Evolutionary conservation across 2,888 invertebrate species (phyloP), one percentile per base, ranked within the genome.

Genomic region (Phengaris alcon): DNA sequence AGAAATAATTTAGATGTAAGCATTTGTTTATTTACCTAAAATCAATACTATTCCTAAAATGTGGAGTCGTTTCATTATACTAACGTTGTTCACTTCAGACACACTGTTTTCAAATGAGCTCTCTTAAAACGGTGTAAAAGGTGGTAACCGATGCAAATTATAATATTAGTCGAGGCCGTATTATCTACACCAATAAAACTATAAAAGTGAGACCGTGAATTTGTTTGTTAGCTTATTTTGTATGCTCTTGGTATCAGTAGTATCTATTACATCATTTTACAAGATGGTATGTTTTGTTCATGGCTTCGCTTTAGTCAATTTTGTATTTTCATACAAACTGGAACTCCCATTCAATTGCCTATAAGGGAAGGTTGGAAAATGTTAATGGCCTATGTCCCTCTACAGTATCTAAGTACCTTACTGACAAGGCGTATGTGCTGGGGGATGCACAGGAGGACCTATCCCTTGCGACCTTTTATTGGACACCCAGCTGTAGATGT

Each of bases 1-100:
- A 75, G 12, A 44, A 51, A 44, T 22, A 68, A 10, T 35, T 35
- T 13, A 54, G 22, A 73, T 35, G 5, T 46, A 69, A 55, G 46
- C 22, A 15, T 9, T 76, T 52, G 64, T 59, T 75, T 10, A 68
- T 57, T 69, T 76, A 76, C 76, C 76, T 48, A 76, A 59, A 9
- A 76, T 51, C 15, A 69, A 22, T 44, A 76, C n/a, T 57, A 76
- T n/a, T 35, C 48, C 51, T 22, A 48, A 13, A 55, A 74, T 59
- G 48, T 68, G 74, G 0, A 70, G 10, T 12, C 12, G 68, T 69
- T 48, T 48, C 76, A 75, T 75, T 22, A 13, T 69, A 35, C 35
- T n/a, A 46, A 75, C 75, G 75, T 75, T 75, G 10, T 69, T 7
- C 55, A 69, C 15, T 44, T 22, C 10, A 68, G 75, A 55, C 69